phyloP scores from a whole-genome alignment of 2,888 invertebrate species.

The Sisyra terminalis region DNA sequence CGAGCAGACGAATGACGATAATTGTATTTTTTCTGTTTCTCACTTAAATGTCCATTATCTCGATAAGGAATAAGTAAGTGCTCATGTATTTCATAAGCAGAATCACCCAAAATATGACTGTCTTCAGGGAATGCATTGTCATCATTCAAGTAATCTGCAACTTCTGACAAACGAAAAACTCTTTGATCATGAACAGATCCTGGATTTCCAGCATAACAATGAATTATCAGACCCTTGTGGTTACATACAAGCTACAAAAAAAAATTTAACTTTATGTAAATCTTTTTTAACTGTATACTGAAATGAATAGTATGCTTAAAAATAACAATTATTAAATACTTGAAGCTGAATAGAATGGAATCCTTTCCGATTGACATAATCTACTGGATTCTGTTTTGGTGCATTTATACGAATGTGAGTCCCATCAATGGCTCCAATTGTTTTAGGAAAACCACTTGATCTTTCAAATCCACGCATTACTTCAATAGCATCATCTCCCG shows the following conservation, averaged over 20 bases:
- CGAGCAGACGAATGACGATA: conserved; percentile 12
- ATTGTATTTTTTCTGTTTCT: conserved; percentile 13
- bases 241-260: conserved; percentile 14
- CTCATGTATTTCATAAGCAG: conserved; percentile 11
- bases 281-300: not conserved
- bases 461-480: conserved; percentile 1
- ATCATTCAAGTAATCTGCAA: conserved; percentile 12
- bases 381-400: not conserved
- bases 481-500: conserved; percentile 7
- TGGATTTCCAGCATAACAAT: conserved; percentile 14
- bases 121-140: conserved; percentile 11
- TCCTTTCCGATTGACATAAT: conserved; percentile 11
- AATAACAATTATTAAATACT: conserved; percentile 7
- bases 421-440: conserved; percentile 10
- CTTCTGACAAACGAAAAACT: conserved; percentile 13
- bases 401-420: conserved; percentile 8
- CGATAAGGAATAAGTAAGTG: conserved; percentile 11
- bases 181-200: conserved; percentile 14
- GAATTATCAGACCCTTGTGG: conserved; percentile 12
- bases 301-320: not conserved
- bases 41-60: conserved; percentile 11
- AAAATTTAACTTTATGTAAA: conserved; percentile 2
- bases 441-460: conserved; percentile 7
- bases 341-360: conserved; percentile 12
- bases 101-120: conserved; percentile 13